These are phyloP conservation scores for Siphlonurus alternatus DNA, from an alignment of 2,888 invertebrate species.

Conservation along the genomic window DNA sequence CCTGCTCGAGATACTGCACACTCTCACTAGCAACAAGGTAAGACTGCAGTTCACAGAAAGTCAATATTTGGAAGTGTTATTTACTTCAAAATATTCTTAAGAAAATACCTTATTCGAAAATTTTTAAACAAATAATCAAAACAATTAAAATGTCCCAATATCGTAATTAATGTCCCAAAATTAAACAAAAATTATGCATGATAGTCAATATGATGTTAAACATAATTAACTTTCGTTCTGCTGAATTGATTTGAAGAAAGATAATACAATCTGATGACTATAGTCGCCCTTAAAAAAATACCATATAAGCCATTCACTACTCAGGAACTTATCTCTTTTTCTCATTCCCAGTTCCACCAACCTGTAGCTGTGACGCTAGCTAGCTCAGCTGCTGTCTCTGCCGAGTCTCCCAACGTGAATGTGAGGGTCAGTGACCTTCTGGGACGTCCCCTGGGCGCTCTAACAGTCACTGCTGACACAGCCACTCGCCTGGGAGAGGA, in stretches of 20 bases:
- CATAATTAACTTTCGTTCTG: background rate
- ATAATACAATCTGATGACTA: background rate
- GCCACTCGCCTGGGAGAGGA: slow-evolving; percentile 55
- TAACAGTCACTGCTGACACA: slow-evolving; percentile 52
- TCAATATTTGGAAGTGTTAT: background rate
- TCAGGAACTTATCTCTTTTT: too few relatives aligned
- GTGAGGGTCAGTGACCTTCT: slow-evolving; percentile 58
- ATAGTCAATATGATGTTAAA: background rate
- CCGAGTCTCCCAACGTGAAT: slow-evolving; percentile 52
- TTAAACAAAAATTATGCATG: too few relatives aligned
- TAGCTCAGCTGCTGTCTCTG: slow-evolving; percentile 59
- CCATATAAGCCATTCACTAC: too few relatives aligned
- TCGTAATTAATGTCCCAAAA: too few relatives aligned
- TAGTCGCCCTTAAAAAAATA: too few relatives aligned
- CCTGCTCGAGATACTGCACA: slow-evolving; percentile 58
- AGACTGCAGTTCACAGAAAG: too few relatives aligned
- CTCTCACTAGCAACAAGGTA: slow-evolving; percentile 52
- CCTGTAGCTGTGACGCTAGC: slow-evolving; percentile 71
- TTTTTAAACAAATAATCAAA: too few relatives aligned
- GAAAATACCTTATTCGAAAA: too few relatives aligned
- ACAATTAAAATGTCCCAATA: background rate
- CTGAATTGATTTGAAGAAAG: background rate
- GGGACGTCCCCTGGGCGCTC: slow-evolving; percentile 47
- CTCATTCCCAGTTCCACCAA: slow-evolving; percentile 41
- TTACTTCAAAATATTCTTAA: too few relatives aligned